Evolutionary conservation across 2,888 invertebrate genomes (phyloP), one percentile per base, ranked within the genome.

Genomic region (Calliphora vomitoria): DNA sequence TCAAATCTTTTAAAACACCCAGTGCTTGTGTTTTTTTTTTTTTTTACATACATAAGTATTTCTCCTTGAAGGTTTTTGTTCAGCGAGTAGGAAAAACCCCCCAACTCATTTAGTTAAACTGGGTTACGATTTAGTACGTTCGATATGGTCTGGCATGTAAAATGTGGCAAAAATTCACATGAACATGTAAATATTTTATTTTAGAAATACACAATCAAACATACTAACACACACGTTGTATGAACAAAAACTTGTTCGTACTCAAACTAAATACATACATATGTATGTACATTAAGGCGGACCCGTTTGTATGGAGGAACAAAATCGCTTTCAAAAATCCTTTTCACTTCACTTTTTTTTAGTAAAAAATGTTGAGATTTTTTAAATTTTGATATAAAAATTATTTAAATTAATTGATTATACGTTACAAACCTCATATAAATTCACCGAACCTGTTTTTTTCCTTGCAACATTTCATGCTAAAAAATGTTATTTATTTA

Each of bases 1-100:
- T 58, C 53, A 79, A 87, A 85, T 82, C 79, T 75, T 75, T 79
- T 66, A 38, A 86, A 81, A 81, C 80, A 81, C 71, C 71, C 64
- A 35, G 41, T 55, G 55, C 44, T 31, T 64, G 50, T 62, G 25
- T 20, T 53, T 50, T 50, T 60, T 41, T 25, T 11, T 10, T 15
- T 31, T 44, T 31, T 44, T 35, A n/a, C 25, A 25, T 1, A 25
- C 25, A 25, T 25, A n/a, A n/a, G n/a, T n/a, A 25, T 58, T 82
- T 82, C 20, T 75, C 44, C 62, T 78, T 78, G 53, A 68, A 87
- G 20, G 55, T 68, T 68, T 75, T 80, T 68, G 41, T 86, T 60
- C 50, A 60, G 4, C 47, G 18, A 18, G 53, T 53, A 68, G 44
- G 15, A 82, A 76, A 85, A 64, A 53, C 20, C 31, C 25, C 75